Percentiles rank a stretch among this genome's conserved stretches.
Conservation (phyloP, 2,797 vertebrate genomes). For the Hypotaenidia okinawae region DNA sequence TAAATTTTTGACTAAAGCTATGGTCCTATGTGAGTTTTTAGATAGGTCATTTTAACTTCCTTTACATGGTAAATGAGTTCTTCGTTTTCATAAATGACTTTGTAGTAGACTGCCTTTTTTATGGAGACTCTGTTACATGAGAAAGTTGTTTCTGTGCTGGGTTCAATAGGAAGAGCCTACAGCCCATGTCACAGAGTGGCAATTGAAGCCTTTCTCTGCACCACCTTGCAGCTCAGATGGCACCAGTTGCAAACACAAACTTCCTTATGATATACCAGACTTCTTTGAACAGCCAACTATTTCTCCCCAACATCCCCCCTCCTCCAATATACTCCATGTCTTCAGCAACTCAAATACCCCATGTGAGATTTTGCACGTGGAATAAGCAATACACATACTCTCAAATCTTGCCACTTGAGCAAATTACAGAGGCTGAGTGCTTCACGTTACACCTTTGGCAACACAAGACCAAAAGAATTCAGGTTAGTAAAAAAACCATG, state of each 20-base stretch:
- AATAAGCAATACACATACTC: neutral
- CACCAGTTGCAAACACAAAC: neutral
- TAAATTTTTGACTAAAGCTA: neutral
- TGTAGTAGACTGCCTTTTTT: neutral
- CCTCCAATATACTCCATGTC: neutral
- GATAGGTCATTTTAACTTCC: neutral
- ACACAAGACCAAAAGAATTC: neutral
- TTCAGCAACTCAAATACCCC: neutral
- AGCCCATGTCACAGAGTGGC: neutral
- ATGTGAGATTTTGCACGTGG: neutral
- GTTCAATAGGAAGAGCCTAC: neutral
- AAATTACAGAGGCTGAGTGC: neutral
- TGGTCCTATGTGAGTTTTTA: neutral
- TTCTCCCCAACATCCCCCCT: neutral
- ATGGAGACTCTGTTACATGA: neutral
- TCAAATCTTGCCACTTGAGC: neutral
- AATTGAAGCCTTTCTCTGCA: neutral
- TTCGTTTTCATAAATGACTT: neutral
- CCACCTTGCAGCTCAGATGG: neutral
- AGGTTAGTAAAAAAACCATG: neutral
- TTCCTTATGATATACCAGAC: neutral
- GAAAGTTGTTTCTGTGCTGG: neutral
- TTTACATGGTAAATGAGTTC: neutral
- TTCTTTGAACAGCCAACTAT: neutral
- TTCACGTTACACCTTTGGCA: neutral